Evolutionary conservation across 2,888 invertebrate species (phyloP).

Genomic region (Eilema caniola): DNA sequence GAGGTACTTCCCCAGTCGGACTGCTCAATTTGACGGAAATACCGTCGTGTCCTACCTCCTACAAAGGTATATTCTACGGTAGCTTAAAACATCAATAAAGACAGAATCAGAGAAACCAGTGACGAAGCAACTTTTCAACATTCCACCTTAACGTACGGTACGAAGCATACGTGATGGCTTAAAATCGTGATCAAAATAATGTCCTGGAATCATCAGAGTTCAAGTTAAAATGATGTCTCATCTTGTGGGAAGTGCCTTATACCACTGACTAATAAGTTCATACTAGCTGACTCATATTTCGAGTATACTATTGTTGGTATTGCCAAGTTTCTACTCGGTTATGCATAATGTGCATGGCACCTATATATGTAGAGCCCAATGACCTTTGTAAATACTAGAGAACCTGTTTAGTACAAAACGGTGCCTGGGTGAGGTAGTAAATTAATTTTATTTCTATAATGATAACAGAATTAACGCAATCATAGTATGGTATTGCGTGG

Average conservation of each 20-base stretch:
- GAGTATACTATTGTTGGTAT: not conserved
- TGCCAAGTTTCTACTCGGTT: not conserved
- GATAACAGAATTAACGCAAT: too few species aligned
- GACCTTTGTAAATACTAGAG: not conserved
- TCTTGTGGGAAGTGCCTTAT: slow-evolving; percentile 47
- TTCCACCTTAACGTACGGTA: not conserved
- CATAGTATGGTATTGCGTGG: too few species aligned
- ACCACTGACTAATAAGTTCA: slow-evolving; percentile 39
- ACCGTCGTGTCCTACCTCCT: too few species aligned
- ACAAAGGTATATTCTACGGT: too few species aligned
- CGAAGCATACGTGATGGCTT: slow-evolving; percentile 24
- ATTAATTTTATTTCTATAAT: too few species aligned
- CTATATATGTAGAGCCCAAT: not conserved
- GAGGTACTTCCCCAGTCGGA: too few species aligned
- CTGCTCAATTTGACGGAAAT: too few species aligned
- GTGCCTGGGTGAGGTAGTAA: too few species aligned
- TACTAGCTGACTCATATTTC: slow-evolving; percentile 28
- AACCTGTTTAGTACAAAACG: too few species aligned
- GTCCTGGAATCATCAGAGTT: slow-evolving; percentile 53
- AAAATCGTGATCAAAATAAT: slow-evolving; percentile 51
- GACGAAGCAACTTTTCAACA: not conserved
- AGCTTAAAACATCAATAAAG: too few species aligned
- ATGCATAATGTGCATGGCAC: not conserved
- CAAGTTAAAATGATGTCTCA: slow-evolving; percentile 58
- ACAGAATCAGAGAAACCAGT: too few species aligned